Percentiles rank a stretch among this genome's conserved stretches.
phyloP scores from a whole-genome alignment of 2,113 vertebrate genomes.

The Bos javanicus region DNA sequence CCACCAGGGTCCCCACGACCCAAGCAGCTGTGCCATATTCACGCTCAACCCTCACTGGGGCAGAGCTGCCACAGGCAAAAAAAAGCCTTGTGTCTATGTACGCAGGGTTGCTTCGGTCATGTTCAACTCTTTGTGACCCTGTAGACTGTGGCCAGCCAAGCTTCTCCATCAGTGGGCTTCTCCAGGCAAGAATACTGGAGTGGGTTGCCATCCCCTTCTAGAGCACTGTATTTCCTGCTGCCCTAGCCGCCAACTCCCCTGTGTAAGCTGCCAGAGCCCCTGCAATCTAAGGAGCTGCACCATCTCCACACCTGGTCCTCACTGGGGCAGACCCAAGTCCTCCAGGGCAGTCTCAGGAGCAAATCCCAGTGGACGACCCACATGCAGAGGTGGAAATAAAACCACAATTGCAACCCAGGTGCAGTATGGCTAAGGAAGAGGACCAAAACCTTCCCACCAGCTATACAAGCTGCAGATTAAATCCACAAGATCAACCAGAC shows the following conservation, averaged over 20 bases:
- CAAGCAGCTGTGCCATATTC: background rate
- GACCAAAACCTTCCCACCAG: background rate
- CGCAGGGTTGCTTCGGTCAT: rapidly evolving
- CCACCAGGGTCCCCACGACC: rapidly evolving
- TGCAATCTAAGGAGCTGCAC: background rate
- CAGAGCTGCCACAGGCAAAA: background rate
- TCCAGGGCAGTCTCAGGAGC: too few relatives aligned
- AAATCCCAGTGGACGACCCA: background rate
- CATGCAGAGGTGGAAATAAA: background rate
- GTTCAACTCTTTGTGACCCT: background rate
- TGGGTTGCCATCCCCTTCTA: background rate
- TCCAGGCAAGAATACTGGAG: background rate
- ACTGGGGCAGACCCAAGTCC: too few relatives aligned
- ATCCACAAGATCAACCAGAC: background rate
- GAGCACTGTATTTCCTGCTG: background rate
- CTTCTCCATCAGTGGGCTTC: background rate
- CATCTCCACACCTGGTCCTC: background rate
- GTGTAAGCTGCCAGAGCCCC: background rate
- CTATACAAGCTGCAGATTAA: background rate
- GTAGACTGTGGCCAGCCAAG: background rate
- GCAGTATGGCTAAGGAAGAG: background rate
- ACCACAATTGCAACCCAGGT: background rate
- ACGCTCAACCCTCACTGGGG: background rate
- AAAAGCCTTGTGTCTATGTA: background rate
- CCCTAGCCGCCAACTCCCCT: background rate